Conservation (phyloP, 2,113 vertebrate genomes). For the Esox niger region DNA sequence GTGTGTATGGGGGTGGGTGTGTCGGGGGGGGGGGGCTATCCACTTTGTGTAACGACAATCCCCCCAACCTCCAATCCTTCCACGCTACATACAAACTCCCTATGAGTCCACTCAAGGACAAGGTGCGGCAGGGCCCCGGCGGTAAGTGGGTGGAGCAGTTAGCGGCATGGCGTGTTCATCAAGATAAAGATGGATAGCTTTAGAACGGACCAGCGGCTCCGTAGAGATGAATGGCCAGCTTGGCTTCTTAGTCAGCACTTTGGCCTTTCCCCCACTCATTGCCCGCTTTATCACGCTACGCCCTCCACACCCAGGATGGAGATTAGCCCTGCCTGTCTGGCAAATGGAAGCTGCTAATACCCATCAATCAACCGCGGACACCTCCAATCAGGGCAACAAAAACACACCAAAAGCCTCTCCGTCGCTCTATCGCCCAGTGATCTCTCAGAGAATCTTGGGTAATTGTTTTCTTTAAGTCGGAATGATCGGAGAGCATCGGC, state of each 20-base stretch:
- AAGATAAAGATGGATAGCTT: constrained; percentile 80
- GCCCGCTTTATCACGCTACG: constrained; percentile 72
- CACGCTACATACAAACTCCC: constrained; percentile 26
- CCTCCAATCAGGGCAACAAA: constrained; percentile 53
- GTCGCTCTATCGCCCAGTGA: constrained; percentile 50
- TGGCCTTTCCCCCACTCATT: constrained; percentile 34
- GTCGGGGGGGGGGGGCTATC: constrained; percentile 36
- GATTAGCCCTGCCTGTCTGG: constrained; percentile 72
- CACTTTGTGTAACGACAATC: constrained; percentile 50
- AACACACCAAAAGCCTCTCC: constrained; percentile 13
- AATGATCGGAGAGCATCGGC: constrained; percentile 57
- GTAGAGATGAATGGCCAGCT: constrained; percentile 77
- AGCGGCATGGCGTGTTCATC: constrained; percentile 70
- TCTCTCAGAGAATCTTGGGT: constrained; percentile 15
- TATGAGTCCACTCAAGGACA: constrained; percentile 66
- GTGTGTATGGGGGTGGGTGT: too few species aligned
- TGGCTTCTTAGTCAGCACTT: constrained; percentile 79
- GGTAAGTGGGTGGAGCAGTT: constrained; percentile 54
- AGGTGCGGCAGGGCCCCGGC: constrained; percentile 53
- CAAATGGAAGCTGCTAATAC: constrained; percentile 75
- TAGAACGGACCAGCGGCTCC: constrained; percentile 67
- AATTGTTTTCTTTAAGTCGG: constrained; percentile 52
- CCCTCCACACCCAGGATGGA: constrained; percentile 65
- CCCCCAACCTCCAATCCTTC: background rate
- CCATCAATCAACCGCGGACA: constrained; percentile 69